Conservation (phyloP, 2,797 vertebrate genomes). For the Myripristis murdjan region DNA sequence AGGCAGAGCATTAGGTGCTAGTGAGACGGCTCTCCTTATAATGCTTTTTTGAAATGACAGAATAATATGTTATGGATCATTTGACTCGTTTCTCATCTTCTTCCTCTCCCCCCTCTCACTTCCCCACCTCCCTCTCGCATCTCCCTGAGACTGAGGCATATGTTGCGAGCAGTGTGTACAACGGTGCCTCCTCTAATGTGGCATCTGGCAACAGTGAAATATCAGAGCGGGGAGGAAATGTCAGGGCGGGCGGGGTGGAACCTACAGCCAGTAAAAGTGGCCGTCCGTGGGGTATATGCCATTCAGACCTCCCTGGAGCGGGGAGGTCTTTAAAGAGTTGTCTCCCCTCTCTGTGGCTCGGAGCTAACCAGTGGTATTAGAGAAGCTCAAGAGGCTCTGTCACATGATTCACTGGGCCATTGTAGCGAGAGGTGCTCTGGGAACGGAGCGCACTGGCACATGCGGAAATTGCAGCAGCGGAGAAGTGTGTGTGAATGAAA, state of each 20-base stretch:
- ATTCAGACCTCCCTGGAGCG: conserved; percentile 64
- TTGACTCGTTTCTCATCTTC: conserved; percentile 79
- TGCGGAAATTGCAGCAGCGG: conserved; percentile 47
- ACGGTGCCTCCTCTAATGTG: conserved; percentile 82
- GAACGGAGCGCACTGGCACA: conserved; percentile 58
- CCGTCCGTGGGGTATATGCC: conserved; percentile 62
- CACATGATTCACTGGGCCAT: conserved; percentile 65
- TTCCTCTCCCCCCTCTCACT: background rate
- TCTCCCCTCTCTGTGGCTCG: conserved; percentile 35
- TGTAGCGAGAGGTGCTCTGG: conserved; percentile 54
- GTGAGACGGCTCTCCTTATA: conserved; percentile 83
- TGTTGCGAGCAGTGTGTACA: conserved; percentile 80
- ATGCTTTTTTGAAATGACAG: conserved; percentile 89
- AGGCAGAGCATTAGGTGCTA: conserved; percentile 79
- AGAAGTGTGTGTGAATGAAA: conserved; percentile 19
- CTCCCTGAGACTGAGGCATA: conserved; percentile 80
- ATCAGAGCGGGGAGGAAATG: conserved; percentile 89
- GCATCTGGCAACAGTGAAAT: conserved; percentile 89
- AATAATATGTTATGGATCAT: conserved; percentile 94
- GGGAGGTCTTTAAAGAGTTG: conserved; percentile 60
- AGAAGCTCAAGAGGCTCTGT: conserved; percentile 62
- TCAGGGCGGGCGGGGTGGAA: conserved; percentile 81
- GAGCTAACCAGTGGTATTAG: conserved; percentile 65
- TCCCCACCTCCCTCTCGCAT: conserved; percentile 28
- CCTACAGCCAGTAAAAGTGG: conserved; percentile 78